Evolutionary conservation across 2,113 vertebrate genomes (phyloP).

Genomic region (Xiphophorus hellerii): DNA sequence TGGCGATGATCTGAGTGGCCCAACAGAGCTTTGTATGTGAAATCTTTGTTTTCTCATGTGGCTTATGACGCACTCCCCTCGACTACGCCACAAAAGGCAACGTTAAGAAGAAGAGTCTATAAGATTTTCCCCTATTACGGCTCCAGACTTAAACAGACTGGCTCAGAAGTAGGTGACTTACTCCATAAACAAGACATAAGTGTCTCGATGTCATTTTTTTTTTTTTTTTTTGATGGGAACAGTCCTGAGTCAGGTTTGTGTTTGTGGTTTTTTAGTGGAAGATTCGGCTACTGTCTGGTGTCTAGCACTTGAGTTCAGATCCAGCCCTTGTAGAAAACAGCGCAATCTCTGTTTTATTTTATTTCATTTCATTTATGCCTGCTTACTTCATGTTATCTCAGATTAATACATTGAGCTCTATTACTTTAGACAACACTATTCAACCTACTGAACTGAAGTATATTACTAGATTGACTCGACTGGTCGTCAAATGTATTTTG

Average conservation of each 20-base stretch:
- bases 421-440: background rate
- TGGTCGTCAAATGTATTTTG: background rate
- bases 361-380: no score
- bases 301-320: conserved; percentile 24
- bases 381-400: background rate
- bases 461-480: background rate
- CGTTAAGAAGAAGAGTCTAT: conserved; percentile 40
- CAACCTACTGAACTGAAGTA: background rate
- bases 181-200: conserved; percentile 38
- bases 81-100: conserved; percentile 31
- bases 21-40: conserved; percentile 34
- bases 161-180: conserved; percentile 10
- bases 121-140: conserved; percentile 40
- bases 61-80: conserved; percentile 49
- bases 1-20: conserved; percentile 17
- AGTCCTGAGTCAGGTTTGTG: conserved; percentile 15
- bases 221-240: background rate
- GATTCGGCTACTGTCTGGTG: conserved; percentile 24
- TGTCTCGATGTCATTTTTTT: conserved; percentile 6
- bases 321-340: conserved; percentile 24
- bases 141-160: conserved; percentile 39
- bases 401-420: background rate
- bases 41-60: conserved; percentile 51
- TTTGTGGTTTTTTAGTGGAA: conserved; percentile 25
- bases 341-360: background rate